Conservation (phyloP, 2,113 vertebrate species). For the Himantopus leucocephalus region DNA sequence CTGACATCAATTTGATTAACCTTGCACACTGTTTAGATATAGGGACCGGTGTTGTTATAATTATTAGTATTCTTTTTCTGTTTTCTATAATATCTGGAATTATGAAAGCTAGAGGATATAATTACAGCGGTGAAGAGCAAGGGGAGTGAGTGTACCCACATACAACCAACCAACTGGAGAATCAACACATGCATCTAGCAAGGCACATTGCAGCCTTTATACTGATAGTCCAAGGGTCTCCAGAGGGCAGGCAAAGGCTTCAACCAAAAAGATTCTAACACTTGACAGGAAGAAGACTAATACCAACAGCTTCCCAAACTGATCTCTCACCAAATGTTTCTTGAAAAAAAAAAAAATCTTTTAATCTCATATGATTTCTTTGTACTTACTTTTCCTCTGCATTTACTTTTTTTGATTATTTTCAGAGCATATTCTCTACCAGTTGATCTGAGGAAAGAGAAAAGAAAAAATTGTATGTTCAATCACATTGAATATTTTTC, state of each 20-base stretch:
- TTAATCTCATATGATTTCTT: not conserved
- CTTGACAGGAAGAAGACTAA: not conserved
- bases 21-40: not conserved
- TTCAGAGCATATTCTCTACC: conserved; percentile 96
- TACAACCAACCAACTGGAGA: not conserved
- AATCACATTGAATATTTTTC: not conserved
- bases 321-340: not conserved
- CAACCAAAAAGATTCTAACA: not conserved
- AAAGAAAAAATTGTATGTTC: not conserved
- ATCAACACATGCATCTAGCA: not conserved
- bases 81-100: not conserved
- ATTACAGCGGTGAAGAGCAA: not conserved
- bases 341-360: not conserved
- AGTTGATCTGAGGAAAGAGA: conserved; percentile 80
- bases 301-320: not conserved
- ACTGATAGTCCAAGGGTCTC: not conserved
- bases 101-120: not conserved
- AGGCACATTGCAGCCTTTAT: not conserved
- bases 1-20: not conserved
- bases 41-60: rapidly evolving
- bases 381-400: conserved; percentile 91
- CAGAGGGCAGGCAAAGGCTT: not conserved
- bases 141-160: not conserved
- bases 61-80: not conserved
- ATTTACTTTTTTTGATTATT: conserved; percentile 98